Percentiles rank a stretch among this genome's conserved stretches.
Conservation (phyloP, 2,888 invertebrate genomes). For the Leucoptera coffeella region DNA sequence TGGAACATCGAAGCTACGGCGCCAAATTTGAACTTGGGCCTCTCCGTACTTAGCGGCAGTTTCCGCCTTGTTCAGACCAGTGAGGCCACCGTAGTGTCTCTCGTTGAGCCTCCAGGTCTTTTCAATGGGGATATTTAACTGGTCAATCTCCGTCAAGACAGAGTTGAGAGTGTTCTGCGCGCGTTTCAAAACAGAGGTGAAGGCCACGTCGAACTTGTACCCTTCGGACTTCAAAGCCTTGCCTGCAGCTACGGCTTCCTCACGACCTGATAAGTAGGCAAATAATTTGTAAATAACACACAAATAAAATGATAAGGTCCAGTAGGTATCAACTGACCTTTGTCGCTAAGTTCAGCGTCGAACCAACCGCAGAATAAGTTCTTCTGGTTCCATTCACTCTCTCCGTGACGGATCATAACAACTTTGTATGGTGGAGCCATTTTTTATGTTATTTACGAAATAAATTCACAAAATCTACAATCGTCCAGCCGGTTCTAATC, state of each 20-base stretch:
- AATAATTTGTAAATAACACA: conserved; percentile 3
- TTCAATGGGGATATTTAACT: conserved; percentile 59
- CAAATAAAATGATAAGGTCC: conserved; percentile 1
- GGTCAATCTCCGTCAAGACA: conserved; percentile 61
- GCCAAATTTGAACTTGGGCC: conserved; percentile 80
- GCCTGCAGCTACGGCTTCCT: conserved; percentile 66
- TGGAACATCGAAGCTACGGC: conserved; percentile 74
- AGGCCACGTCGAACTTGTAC: conserved; percentile 70
- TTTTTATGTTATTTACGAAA: too few relatives aligned
- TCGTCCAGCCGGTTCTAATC: too few relatives aligned
- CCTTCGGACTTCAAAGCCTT: conserved; percentile 65
- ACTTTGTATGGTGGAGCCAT: conserved; percentile 53
- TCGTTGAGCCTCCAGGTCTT: conserved; percentile 83
- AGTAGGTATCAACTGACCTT: conserved; percentile 38
- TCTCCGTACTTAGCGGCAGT: conserved; percentile 83
- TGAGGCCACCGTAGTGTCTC: conserved; percentile 81
- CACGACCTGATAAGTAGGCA: conserved; percentile 46
- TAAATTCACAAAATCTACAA: too few relatives aligned
- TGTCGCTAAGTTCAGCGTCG: conserved; percentile 62
- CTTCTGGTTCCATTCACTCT: conserved; percentile 70
- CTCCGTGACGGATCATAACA: conserved; percentile 71
- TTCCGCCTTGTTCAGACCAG: conserved; percentile 79
- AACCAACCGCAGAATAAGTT: conserved; percentile 72
- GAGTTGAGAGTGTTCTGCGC: conserved; percentile 68
- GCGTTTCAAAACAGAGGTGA: conserved; percentile 73